Conservation (phyloP, 2,888 invertebrate genomes). For the Linyphia triangularis region DNA sequence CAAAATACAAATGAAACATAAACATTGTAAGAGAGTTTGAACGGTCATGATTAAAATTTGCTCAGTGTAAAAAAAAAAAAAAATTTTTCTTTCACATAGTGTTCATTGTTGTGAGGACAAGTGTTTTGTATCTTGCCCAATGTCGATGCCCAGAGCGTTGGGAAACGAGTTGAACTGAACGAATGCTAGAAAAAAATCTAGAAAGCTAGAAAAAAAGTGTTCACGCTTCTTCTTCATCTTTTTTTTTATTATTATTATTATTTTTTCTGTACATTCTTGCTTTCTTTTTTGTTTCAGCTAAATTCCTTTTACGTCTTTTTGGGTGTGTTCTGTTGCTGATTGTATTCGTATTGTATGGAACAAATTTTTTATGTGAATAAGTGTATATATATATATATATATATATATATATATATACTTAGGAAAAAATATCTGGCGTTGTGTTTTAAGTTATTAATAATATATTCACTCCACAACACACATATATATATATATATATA, state of each 20-base stretch:
- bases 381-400: too few species aligned
- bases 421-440: too few species aligned
- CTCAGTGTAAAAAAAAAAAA: slow-evolving; percentile 11
- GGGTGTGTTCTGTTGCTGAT: too few species aligned
- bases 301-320: too few species aligned
- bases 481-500: too few species aligned
- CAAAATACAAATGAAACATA: not conserved
- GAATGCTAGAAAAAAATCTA: not conserved
- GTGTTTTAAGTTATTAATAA: too few species aligned
- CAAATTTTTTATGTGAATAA: too few species aligned
- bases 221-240: not conserved
- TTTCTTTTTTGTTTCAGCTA: too few species aligned
- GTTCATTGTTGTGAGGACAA: not conserved
- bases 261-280: not conserved
- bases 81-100: not conserved
- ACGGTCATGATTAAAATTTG: slow-evolving; percentile 21
- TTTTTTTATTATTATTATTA: not conserved
- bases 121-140: not conserved
- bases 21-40: slow-evolving; percentile 11
- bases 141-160: not conserved
- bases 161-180: slow-evolving; percentile 13
- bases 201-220: too few species aligned
- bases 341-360: too few species aligned
- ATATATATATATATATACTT: too few species aligned
- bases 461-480: too few species aligned